phyloP scores from a whole-genome alignment of 2,888 invertebrate genomes.

The Emmelina monodactyla region DNA sequence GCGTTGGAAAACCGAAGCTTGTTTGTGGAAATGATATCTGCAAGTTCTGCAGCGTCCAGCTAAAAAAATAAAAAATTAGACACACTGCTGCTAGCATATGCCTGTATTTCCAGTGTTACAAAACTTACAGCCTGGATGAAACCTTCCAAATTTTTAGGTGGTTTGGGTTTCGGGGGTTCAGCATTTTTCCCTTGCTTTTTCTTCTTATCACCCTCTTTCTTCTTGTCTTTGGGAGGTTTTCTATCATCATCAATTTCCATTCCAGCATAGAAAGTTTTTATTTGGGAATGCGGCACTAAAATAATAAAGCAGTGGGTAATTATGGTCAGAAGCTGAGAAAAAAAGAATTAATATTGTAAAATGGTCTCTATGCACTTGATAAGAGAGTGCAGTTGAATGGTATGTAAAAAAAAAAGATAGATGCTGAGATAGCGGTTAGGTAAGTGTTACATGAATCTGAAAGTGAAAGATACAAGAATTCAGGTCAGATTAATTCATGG shows the following conservation, averaged over 20 bases:
- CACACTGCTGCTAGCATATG: neutral
- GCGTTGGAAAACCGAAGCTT: constrained; percentile 73
- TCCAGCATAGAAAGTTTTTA: constrained; percentile 70
- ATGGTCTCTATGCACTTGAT: no score
- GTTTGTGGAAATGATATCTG: constrained; percentile 55
- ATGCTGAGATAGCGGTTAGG: no score
- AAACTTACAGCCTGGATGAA: constrained; percentile 65
- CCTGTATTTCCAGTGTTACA: neutral
- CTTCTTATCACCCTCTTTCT: constrained; percentile 52
- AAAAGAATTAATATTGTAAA: no score
- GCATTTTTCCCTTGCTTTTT: constrained; percentile 59
- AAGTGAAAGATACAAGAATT: no score
- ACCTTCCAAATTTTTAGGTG: constrained; percentile 71
- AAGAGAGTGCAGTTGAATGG: no score
- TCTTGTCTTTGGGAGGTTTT: constrained; percentile 60
- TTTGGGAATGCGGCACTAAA: constrained; percentile 73
- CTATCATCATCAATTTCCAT: constrained; percentile 70
- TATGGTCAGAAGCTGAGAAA: no score
- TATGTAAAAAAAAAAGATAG: no score
- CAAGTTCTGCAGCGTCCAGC: constrained; percentile 69
- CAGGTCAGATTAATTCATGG: no score
- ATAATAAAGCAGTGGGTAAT: constrained; percentile 18
- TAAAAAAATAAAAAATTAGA: constrained; percentile 27
- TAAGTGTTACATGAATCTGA: no score
- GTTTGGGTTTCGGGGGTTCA: constrained; percentile 67